Conservation (phyloP, 2,888 invertebrate genomes). For the Heliconius cydno region DNA sequence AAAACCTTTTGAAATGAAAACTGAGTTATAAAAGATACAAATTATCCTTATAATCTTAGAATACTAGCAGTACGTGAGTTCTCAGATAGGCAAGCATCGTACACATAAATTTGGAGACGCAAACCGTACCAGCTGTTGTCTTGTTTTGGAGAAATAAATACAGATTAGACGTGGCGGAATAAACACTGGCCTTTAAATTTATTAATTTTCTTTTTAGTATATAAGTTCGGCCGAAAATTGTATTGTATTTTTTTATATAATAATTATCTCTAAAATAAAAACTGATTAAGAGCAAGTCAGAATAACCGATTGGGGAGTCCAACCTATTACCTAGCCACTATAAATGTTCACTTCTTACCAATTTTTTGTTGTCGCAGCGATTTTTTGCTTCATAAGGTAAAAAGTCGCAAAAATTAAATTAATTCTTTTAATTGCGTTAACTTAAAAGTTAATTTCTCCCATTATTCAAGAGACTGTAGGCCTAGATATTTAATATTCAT, state of each 20-base stretch:
- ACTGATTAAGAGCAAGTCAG: no score
- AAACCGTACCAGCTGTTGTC: slow-evolving; percentile 78
- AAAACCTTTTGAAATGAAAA: neutral
- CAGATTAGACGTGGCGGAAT: slow-evolving; percentile 64
- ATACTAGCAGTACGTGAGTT: slow-evolving; percentile 60
- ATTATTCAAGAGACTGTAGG: no score
- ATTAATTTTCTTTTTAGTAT: slow-evolving; percentile 21
- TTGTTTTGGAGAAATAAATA: slow-evolving; percentile 80
- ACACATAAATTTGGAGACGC: slow-evolving; percentile 75
- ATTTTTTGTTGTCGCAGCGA: no score
- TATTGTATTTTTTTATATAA: neutral
- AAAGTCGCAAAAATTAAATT: no score
- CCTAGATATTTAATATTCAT: no score
- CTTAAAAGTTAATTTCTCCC: no score
- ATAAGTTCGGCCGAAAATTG: neutral
- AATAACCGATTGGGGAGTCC: no score
- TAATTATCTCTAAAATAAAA: no score
- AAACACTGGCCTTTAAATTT: slow-evolving; percentile 68
- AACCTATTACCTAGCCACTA: no score
- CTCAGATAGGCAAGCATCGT: slow-evolving; percentile 62
- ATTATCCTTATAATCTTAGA: slow-evolving; percentile 50
- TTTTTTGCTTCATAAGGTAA: no score
- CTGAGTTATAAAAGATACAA: slow-evolving; percentile 12
- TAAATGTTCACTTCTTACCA: no score
- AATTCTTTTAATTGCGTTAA: no score